Percentiles rank a stretch among this genome's conserved stretches.
These are phyloP conservation scores for Euphonia xanthogaster DNA, from an alignment of 2,797 vertebrate genomes.

Conservation along the genomic window DNA sequence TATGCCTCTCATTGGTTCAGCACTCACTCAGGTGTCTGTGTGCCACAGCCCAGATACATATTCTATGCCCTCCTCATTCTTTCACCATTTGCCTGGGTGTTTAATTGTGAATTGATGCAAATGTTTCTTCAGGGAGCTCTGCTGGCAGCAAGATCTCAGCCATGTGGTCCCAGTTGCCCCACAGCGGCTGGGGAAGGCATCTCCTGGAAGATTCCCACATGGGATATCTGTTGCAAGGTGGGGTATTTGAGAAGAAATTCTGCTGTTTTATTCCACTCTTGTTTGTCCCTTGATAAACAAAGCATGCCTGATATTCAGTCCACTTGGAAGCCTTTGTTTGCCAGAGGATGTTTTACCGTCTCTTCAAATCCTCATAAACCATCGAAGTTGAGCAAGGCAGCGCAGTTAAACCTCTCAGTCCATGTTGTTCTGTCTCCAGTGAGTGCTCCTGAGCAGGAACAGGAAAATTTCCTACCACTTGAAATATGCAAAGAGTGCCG, in stretches of 20 bases:
- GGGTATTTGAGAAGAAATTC: not conserved
- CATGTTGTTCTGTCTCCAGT: not conserved
- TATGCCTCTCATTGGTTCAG: accelerated
- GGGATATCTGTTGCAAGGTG: not conserved
- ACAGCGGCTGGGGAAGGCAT: accelerated
- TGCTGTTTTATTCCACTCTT: not conserved
- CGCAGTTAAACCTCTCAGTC: not conserved
- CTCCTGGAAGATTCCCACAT: not conserved
- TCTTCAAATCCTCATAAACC: not conserved
- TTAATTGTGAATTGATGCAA: not conserved
- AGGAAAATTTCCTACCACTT: not conserved
- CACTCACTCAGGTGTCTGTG: not conserved
- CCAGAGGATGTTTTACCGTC: not conserved
- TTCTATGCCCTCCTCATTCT: accelerated
- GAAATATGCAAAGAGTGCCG: not conserved
- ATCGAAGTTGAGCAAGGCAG: not conserved
- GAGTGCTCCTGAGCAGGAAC: not conserved
- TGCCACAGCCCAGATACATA: not conserved
- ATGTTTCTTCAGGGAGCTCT: not conserved
- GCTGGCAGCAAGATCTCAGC: not conserved
- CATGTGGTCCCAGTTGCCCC: accelerated
- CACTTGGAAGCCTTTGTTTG: not conserved
- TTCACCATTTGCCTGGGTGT: not conserved
- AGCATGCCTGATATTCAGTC: not conserved
- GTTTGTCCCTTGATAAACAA: not conserved